Evolutionary conservation across 2,797 vertebrate genomes (phyloP).

Genomic region (Chaetodon trifasciatus): DNA sequence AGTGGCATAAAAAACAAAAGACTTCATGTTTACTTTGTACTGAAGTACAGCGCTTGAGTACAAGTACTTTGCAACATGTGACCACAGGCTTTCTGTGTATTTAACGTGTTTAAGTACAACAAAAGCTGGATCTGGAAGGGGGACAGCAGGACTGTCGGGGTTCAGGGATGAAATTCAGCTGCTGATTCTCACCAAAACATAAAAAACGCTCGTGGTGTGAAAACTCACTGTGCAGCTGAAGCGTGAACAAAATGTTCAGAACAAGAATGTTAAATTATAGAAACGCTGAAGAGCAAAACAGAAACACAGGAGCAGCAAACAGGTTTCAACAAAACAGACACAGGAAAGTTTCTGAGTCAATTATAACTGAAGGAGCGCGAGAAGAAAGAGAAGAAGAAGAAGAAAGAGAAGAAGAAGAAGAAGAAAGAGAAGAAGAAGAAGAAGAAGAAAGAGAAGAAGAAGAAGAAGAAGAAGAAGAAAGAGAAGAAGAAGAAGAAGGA

Average conservation of each 20-base stretch:
- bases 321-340: too few species aligned
- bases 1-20: too few species aligned
- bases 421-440: not conserved
- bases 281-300: constrained; percentile 5
- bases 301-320: not conserved
- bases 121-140: too few species aligned
- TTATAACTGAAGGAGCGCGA: constrained; percentile 6
- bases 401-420: not conserved
- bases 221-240: constrained; percentile 1
- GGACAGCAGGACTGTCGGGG: not conserved
- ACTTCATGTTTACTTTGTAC: too few species aligned
- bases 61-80: too few species aligned
- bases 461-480: not conserved
- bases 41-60: too few species aligned
- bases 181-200: not conserved
- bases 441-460: not conserved
- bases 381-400: not conserved
- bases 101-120: not conserved
- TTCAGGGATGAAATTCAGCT: not conserved
- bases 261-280: not conserved
- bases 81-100: not conserved
- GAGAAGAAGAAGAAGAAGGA: not conserved
- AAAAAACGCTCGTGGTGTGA: not conserved
- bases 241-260: not conserved
- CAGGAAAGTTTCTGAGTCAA: constrained; percentile 2